phyloP scores from a whole-genome alignment of 1,140 invertebrate species.

The Zaprionus taronus region DNA sequence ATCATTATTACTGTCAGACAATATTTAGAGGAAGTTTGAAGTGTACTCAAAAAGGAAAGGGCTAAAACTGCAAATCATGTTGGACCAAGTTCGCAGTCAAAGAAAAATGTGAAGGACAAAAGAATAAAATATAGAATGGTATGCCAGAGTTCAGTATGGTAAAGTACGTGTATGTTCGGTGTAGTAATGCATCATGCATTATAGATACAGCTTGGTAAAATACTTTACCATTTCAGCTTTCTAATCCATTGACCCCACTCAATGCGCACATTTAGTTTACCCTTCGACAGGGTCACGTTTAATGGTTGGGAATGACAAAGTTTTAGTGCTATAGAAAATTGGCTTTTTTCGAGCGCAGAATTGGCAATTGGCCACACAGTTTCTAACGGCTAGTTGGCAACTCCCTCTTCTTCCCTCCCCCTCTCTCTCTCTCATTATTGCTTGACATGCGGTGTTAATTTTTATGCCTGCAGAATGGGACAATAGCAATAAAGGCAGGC shows the following conservation, averaged over 20 bases:
- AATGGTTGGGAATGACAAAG: not conserved
- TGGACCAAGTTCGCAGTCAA: no score
- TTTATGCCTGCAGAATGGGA: conserved; percentile 30
- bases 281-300: not conserved
- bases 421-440: conserved; percentile 32
- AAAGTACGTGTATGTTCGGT: no score
- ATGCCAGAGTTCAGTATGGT: no score
- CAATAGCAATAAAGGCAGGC: conserved; percentile 11
- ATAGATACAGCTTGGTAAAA: no score
- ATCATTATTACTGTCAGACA: no score
- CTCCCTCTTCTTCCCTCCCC: not conserved
- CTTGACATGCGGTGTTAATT: conserved; percentile 52
- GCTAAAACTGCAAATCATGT: no score
- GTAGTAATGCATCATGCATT: no score
- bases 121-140: no score
- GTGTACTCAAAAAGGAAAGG: no score
- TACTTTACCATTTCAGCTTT: not conserved
- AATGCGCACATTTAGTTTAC: not conserved
- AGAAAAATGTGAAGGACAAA: no score
- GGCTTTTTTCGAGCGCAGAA: not conserved
- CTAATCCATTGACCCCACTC: not conserved
- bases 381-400: conserved; percentile 2
- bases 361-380: conserved; percentile 12
- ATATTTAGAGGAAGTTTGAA: no score
- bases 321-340: not conserved